These are phyloP conservation scores for Syngnathus acus DNA, from an alignment of 2,797 vertebrate species.

Conservation along the genomic window DNA sequence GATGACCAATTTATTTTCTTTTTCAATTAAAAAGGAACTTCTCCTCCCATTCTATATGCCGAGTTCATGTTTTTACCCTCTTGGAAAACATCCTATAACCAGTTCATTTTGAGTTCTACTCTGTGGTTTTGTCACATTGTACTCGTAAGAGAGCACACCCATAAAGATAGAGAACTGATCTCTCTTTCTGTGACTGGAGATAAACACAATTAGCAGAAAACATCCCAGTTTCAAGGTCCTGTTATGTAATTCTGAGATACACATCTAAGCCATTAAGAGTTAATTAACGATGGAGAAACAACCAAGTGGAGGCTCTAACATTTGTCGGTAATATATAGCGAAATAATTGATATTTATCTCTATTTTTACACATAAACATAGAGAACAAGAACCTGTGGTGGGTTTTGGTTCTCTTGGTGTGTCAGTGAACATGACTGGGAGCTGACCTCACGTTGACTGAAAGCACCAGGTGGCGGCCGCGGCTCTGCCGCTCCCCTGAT, in stretches of 20 bases:
- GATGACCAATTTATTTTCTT: neutral
- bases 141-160: neutral
- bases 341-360: neutral
- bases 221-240: slow-evolving; percentile 9
- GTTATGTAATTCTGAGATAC: slow-evolving; percentile 3
- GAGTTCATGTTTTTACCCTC: neutral
- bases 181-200: slow-evolving; percentile 6
- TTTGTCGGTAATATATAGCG: neutral
- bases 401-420: slow-evolving; percentile 14
- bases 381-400: slow-evolving; percentile 4
- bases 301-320: neutral
- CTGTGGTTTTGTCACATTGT: slow-evolving; percentile 14
- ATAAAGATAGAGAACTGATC: slow-evolving; percentile 5
- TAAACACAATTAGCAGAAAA: slow-evolving; percentile 19
- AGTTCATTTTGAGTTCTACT: slow-evolving; percentile 2
- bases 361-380: neutral
- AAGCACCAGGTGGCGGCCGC: slow-evolving; percentile 54
- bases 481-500: slow-evolving; percentile 19
- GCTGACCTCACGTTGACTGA: slow-evolving; percentile 46
- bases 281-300: slow-evolving; percentile 19
- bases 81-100: neutral
- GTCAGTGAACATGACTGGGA: slow-evolving; percentile 21
- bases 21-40: neutral
- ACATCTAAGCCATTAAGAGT: slow-evolving; percentile 19
- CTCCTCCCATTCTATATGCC: neutral